phyloP scores from a whole-genome alignment of 2,797 vertebrate species.

The Pipistrellus kuhlii region DNA sequence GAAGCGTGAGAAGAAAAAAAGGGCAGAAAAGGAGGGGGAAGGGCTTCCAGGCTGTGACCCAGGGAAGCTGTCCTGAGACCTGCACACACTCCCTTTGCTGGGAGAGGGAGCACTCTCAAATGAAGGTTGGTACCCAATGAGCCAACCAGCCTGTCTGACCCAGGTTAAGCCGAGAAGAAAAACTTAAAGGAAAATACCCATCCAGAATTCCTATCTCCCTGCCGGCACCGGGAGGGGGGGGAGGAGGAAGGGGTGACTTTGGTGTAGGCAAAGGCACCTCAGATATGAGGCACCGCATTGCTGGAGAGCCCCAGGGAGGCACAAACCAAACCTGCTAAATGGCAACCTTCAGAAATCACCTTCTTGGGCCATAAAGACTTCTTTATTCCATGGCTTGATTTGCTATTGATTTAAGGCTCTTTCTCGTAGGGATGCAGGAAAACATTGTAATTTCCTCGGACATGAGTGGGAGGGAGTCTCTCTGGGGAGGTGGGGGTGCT shows the following conservation, averaged over 20 bases:
- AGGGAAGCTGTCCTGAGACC: background rate
- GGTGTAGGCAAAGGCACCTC: background rate
- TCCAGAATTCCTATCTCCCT: background rate
- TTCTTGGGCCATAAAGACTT: constrained; percentile 44
- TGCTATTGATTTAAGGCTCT: constrained; percentile 29
- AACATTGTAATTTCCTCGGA: constrained; percentile 36
- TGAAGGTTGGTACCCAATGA: background rate
- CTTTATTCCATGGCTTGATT: background rate
- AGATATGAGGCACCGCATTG: background rate
- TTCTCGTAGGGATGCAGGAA: constrained; percentile 28
- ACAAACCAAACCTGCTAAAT: background rate
- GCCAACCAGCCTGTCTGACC: background rate
- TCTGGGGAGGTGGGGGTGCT: background rate
- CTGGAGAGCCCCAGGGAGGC: constrained; percentile 32
- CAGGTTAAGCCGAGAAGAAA: background rate
- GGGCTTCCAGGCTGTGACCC: background rate
- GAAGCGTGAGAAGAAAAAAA: background rate
- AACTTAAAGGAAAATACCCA: background rate
- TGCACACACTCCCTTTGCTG: rapidly evolving
- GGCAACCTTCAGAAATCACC: constrained; percentile 58
- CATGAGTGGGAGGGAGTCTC: constrained; percentile 7
- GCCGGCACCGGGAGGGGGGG: background rate
- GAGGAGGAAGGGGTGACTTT: background rate
- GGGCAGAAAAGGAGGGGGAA: background rate
- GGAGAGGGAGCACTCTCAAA: background rate